phyloP scores from a whole-genome alignment of 30 jellyfish, hydroid and myxozoan species.

The Catostylus mosaicus region DNA sequence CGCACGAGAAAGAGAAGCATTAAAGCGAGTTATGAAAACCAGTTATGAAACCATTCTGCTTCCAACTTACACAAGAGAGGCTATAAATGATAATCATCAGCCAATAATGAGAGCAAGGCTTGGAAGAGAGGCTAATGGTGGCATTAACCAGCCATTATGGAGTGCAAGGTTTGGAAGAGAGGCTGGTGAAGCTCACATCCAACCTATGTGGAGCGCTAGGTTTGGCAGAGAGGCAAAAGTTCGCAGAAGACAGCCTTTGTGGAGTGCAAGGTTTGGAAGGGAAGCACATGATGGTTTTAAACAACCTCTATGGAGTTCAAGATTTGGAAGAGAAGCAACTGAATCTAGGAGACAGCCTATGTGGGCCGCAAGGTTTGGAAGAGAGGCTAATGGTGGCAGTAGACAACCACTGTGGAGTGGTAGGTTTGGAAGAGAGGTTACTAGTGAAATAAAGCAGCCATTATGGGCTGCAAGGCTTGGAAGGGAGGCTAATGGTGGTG shows the following conservation, averaged over 20 bases:
- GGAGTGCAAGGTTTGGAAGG: slow-evolving; percentile 44
- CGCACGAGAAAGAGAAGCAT: too few relatives aligned
- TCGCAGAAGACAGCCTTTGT: slow-evolving; percentile 5
- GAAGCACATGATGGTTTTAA: not conserved
- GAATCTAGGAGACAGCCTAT: slow-evolving; percentile 1
- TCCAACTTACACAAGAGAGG: slow-evolving; percentile 21
- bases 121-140: slow-evolving; percentile 36
- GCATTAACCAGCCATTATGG: slow-evolving; percentile 20
- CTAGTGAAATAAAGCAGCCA: slow-evolving; percentile 14
- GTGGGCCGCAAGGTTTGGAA: slow-evolving; percentile 45
- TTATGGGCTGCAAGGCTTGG: slow-evolving; percentile 40
- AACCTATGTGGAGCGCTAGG: slow-evolving; percentile 22
- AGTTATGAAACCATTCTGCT: not conserved
- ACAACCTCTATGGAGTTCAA: slow-evolving; percentile 42
- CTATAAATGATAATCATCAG: not conserved
- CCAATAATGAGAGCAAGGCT: slow-evolving; percentile 31
- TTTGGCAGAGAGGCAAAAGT: slow-evolving; percentile 9
- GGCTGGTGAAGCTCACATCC: not conserved
- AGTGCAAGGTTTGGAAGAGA: slow-evolving; percentile 39
- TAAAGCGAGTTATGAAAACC: not conserved
- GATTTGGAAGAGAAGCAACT: slow-evolving; percentile 10
- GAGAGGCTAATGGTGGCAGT: slow-evolving; percentile 16
- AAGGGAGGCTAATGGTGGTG: slow-evolving; percentile 6
- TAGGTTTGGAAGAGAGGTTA: slow-evolving; percentile 40
- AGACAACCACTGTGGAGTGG: slow-evolving; percentile 51